Base-by-base conservation (phyloP, 2,797 vertebrate genomes). In the Euphonia xanthogaster region DNA sequence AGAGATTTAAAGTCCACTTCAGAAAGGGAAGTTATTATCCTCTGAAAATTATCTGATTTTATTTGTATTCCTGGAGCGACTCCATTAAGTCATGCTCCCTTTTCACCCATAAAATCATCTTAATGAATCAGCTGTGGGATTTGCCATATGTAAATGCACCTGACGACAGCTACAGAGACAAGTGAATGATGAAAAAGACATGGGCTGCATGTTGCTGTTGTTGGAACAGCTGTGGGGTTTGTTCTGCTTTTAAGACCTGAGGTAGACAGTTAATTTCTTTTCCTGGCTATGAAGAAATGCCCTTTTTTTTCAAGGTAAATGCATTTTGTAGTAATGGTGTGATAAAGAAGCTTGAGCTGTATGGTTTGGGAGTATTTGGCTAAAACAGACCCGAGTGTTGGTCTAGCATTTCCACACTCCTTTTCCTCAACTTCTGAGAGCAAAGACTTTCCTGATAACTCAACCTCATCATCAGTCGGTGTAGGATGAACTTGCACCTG, bases 21-120 rank as follows among this genome's bases (percentile, higher is more conserved):
- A 94, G 94, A 90, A 96, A 96, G 18, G 44, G 91, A 85, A 96
- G 97, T 96, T 96, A 85, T 90, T 97, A 93, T 97, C 96, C 95
- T 93, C 90, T 96, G 77, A 93, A 95, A 96, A 84, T 92, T 95
- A 72, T 78, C 80, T 96, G 78, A 86, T 83, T 90, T 93, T 93
- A 97, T 97, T 97, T 96, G 90, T 94, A 97, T 97, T 97, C 92
- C n/a, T 90, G 37, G 71, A 97, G 94, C 48, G 61, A 88, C 42
- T 75, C 70, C 30, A 47, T 94, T 70, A 89, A 75, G 84, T 97
- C 84, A 81, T 92, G 62, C 91, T 95, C 47, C 30, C 60, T 96
- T 97, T 94, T 94, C 75, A 95, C 62, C 86, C 81, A 85, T 90
- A 97, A 96, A 97, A 93, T 95, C 62, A 93, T 88, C 60, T 97